Evolutionary conservation across 1,140 invertebrate species (phyloP).

Genomic region (Helicoverpa armigera): DNA sequence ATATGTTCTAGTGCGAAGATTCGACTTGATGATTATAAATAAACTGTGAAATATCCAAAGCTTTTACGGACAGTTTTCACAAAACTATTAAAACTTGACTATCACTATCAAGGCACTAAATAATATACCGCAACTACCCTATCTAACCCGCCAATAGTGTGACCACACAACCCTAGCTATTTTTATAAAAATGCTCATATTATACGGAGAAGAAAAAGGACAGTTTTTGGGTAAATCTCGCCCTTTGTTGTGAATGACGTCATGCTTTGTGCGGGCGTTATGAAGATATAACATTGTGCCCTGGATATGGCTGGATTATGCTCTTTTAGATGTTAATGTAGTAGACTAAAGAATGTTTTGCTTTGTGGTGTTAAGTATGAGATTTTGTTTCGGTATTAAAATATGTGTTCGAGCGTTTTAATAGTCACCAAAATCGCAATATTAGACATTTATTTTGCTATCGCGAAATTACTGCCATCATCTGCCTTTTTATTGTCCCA

Average conservation of each 20-base stretch:
- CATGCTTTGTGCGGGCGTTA: conserved; percentile 65
- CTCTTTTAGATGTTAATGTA: conserved; percentile 51
- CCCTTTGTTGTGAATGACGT: conserved; percentile 66
- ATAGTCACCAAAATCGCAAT: too few relatives aligned
- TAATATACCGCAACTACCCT: too few relatives aligned
- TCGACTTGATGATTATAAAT: too few relatives aligned
- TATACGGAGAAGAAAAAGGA: conserved; percentile 67
- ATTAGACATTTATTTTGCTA: too few relatives aligned
- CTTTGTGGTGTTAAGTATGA: neutral
- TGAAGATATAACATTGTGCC: conserved; percentile 70
- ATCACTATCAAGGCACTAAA: too few relatives aligned
- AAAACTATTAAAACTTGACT: too few relatives aligned
- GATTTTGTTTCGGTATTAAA: neutral
- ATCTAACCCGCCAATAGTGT: conserved; percentile 32
- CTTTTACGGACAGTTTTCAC: too few relatives aligned
- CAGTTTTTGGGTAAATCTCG: conserved; percentile 70
- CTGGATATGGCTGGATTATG: conserved; percentile 63
- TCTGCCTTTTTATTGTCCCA: too few relatives aligned
- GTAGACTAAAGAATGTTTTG: neutral
- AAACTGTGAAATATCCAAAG: too few relatives aligned
- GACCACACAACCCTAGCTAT: conserved; percentile 54
- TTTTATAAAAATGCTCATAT: conserved; percentile 80
- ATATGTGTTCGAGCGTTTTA: too few relatives aligned
- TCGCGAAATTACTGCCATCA: too few relatives aligned
- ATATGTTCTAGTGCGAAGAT: too few relatives aligned